These are phyloP conservation scores for Cochlearius cochlearius DNA, from an alignment of 2,113 vertebrate species.

Conservation along the genomic window DNA sequence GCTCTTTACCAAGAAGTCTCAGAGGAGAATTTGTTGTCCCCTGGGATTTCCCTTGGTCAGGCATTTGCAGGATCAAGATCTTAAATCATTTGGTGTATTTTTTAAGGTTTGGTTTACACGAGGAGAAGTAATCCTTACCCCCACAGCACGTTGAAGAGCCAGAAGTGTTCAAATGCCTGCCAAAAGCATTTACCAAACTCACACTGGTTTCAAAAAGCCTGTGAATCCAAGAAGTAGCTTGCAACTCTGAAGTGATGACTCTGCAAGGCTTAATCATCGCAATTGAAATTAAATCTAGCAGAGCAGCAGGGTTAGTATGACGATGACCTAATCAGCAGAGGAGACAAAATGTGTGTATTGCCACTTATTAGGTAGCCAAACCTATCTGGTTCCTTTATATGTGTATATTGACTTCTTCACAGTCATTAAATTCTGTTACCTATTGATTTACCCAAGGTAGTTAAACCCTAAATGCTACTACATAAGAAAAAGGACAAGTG, in stretches of 20 bases:
- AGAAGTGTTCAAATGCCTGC: neutral
- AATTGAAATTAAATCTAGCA: neutral
- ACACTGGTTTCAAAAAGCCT: neutral
- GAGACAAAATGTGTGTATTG: neutral
- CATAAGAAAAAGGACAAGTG: neutral
- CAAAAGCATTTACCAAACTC: neutral
- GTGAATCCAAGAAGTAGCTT: neutral
- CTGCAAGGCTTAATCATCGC: neutral
- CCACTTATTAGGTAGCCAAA: neutral
- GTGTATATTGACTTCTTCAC: neutral
- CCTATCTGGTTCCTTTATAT: neutral
- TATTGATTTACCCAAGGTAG: conserved; percentile 40
- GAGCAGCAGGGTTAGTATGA: neutral
- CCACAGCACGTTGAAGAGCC: neutral
- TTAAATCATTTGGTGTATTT: neutral
- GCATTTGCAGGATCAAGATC: neutral
- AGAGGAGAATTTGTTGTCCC: neutral
- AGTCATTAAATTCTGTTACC: conserved; percentile 52
- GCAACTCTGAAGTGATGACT: neutral
- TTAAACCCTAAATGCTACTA: conserved; percentile 53
- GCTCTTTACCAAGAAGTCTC: neutral
- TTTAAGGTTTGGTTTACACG: neutral
- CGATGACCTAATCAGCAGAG: neutral
- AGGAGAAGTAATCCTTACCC: neutral
- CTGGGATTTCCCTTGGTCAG: neutral